Evolutionary conservation across 2,888 invertebrate species (phyloP).

Genomic region (Eulithis testata): DNA sequence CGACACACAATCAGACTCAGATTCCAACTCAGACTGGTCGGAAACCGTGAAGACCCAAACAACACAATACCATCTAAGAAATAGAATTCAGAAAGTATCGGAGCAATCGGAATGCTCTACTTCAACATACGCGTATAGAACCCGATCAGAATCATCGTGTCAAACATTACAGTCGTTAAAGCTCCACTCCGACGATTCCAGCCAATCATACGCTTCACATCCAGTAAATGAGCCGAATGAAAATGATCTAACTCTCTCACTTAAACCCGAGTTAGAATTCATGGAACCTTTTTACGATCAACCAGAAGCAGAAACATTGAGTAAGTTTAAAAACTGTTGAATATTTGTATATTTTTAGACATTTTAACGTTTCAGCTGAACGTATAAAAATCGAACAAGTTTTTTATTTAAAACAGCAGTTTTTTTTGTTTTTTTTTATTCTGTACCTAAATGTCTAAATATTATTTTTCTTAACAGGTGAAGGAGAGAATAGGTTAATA

Average conservation of each 20-base stretch:
- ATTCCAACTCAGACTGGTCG: slow-evolving; percentile 14
- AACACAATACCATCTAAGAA: slow-evolving; percentile 8
- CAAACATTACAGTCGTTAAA: slow-evolving; percentile 4
- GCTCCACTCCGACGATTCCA: slow-evolving; percentile 17
- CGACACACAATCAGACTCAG: background rate
- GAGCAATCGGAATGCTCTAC: slow-evolving; percentile 23
- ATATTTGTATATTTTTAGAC: too few relatives aligned
- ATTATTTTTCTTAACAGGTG: slow-evolving; percentile 23
- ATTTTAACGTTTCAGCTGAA: too few relatives aligned
- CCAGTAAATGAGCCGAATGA: slow-evolving; percentile 9
- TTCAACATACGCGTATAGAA: slow-evolving; percentile 14
- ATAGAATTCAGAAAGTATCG: slow-evolving; percentile 18
- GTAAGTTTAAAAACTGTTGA: slow-evolving; percentile 28
- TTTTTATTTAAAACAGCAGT: too few relatives aligned
- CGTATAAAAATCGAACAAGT: too few relatives aligned
- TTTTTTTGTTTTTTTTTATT: background rate
- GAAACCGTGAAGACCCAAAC: slow-evolving; percentile 9
- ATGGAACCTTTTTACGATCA: slow-evolving; percentile 8
- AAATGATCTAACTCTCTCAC: slow-evolving; percentile 15
- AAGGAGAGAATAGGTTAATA: slow-evolving; percentile 26
- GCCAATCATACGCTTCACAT: slow-evolving; percentile 14
- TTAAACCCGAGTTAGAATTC: slow-evolving; percentile 9
- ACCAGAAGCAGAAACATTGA: slow-evolving; percentile 21
- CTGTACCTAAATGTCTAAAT: too few relatives aligned
- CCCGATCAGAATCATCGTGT: slow-evolving; percentile 20